Evolutionary conservation across 2,888 invertebrate genomes (phyloP).

Genomic region (Heliconius hortense): DNA sequence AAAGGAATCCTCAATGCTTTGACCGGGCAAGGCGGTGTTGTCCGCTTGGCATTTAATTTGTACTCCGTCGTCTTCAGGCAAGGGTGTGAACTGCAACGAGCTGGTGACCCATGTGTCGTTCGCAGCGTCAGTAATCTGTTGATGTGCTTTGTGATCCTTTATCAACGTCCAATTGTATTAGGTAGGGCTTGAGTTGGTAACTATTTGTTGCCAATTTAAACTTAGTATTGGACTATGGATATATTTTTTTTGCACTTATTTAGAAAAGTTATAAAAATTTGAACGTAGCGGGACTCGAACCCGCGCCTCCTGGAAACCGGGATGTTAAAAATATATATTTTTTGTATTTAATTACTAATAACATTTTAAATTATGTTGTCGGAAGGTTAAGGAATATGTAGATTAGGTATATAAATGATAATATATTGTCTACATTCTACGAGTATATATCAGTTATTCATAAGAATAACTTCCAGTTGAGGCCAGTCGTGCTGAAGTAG

Average conservation of each 20-base stretch:
- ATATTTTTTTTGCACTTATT: no score
- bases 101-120: slow-evolving; percentile 89
- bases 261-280: no score
- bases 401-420: neutral
- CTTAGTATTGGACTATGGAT: neutral
- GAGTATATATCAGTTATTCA: no score
- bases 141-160: slow-evolving; percentile 16
- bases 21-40: slow-evolving; percentile 89
- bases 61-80: slow-evolving; percentile 92
- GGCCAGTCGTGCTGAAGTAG: no score
- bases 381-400: neutral
- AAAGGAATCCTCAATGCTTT: slow-evolving; percentile 90
- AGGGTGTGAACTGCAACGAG: slow-evolving; percentile 89
- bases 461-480: no score
- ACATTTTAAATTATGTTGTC: neutral
- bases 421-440: neutral
- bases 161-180: neutral
- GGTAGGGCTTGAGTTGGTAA: neutral
- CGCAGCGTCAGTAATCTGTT: slow-evolving; percentile 83
- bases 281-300: no score
- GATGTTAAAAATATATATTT: no score
- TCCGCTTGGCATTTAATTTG: slow-evolving; percentile 92
- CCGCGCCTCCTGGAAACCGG: no score
- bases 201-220: neutral
- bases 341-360: neutral